phyloP scores from a whole-genome alignment of 2,113 vertebrate species.

The Prunella fulvescens region DNA sequence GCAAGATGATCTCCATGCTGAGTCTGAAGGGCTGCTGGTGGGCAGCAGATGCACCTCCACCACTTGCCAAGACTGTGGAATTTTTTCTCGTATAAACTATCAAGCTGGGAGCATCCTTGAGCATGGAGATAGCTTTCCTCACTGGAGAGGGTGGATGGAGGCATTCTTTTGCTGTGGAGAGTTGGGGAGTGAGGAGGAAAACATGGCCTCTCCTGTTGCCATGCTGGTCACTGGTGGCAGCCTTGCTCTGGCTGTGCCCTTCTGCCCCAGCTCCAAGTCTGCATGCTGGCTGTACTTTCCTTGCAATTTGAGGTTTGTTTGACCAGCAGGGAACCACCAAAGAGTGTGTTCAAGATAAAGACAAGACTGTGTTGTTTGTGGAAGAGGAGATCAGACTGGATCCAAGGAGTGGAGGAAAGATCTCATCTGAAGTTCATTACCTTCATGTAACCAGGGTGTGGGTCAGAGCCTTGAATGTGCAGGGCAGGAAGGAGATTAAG shows the following conservation, averaged over 20 bases:
- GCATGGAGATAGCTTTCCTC: background rate
- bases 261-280: background rate
- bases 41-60: background rate
- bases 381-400: background rate
- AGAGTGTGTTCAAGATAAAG: background rate
- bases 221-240: background rate
- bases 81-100: background rate
- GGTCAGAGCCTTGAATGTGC: background rate
- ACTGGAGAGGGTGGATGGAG: fast-evolving
- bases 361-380: background rate
- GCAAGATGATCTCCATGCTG: fast-evolving
- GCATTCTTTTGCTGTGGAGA: background rate
- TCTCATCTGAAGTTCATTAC: background rate
- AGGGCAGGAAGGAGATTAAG: background rate
- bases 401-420: background rate
- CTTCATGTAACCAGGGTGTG: background rate
- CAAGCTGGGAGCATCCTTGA: background rate
- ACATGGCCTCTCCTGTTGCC: background rate
- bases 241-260: background rate
- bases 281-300: fast-evolving
- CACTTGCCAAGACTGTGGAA: fast-evolving
- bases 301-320: background rate
- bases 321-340: background rate
- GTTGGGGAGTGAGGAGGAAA: background rate
- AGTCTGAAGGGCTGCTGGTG: background rate